phyloP scores from a whole-genome alignment of 2,888 invertebrate genomes.

The Asteroscopus sphinx region DNA sequence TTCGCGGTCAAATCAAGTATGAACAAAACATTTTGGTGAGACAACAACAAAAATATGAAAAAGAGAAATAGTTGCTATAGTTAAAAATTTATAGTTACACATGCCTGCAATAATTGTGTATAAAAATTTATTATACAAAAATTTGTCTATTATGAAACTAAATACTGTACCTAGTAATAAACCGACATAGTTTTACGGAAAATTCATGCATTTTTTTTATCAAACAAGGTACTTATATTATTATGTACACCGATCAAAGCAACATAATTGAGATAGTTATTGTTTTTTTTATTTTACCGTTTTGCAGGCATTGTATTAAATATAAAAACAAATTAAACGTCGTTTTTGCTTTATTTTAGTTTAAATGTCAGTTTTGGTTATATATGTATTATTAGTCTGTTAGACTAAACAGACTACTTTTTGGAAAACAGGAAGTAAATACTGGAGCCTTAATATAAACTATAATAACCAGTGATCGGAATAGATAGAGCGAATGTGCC shows the following conservation, averaged over 20 bases:
- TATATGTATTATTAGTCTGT: no score
- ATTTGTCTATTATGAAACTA: no score
- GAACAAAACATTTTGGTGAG: conserved; percentile 6
- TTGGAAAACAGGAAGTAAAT: no score
- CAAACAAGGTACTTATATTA: not conserved
- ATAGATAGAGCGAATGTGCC: no score
- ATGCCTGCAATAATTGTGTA: not conserved
- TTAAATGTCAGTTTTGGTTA: no score
- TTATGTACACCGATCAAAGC: not conserved
- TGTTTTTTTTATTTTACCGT: conserved; percentile 2
- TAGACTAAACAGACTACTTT: no score
- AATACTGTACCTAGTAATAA: no score
- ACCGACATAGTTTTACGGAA: not conserved
- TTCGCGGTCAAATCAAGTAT: conserved; percentile 39
- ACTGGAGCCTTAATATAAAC: no score
- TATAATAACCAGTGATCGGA: no score
- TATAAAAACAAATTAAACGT: not conserved
- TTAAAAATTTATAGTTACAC: conserved; percentile 13
- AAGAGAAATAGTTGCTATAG: conserved; percentile 21
- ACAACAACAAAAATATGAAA: conserved; percentile 4
- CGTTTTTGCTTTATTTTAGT: no score
- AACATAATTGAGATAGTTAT: conserved; percentile 7
- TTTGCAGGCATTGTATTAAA: not conserved
- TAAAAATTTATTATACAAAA: not conserved
- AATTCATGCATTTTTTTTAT: conserved; percentile 2